phyloP scores from a whole-genome alignment of 92 coral and sea anemone species.

The Porites divaricata region DNA sequence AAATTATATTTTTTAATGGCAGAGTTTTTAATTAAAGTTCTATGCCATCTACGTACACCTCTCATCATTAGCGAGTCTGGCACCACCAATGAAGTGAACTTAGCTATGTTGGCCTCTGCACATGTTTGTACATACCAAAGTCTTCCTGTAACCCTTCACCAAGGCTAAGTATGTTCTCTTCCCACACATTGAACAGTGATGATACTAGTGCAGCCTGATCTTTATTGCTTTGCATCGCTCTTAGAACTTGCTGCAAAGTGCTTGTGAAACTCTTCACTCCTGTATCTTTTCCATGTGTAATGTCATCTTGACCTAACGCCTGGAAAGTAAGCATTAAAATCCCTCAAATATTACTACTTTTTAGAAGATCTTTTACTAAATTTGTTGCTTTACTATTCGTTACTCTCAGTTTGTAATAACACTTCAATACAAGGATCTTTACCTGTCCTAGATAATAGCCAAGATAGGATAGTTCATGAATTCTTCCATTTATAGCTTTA shows the following conservation, averaged over 20 bases:
- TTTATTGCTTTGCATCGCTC: slow-evolving; percentile 82
- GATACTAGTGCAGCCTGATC: slow-evolving; percentile 72
- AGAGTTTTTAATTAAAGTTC: too few relatives aligned
- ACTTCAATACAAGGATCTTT: not conserved
- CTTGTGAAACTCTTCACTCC: slow-evolving; percentile 78
- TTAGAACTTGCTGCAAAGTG: slow-evolving; percentile 70
- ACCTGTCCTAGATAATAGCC: slow-evolving; percentile 96
- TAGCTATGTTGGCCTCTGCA: too few relatives aligned
- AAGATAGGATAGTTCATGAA: slow-evolving; percentile 90
- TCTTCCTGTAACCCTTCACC: slow-evolving; percentile 85
- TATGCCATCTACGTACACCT: too few relatives aligned
- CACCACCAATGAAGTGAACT: too few relatives aligned
- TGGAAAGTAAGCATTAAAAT: not conserved
- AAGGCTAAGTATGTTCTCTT: slow-evolving; percentile 89
- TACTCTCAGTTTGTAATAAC: too few relatives aligned
- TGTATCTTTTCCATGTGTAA: slow-evolving; percentile 61
- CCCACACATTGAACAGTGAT: slow-evolving; percentile 96
- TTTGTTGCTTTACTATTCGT: not conserved
- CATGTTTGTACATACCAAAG: slow-evolving; percentile 52
- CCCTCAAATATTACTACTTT: not conserved
- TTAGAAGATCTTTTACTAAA: not conserved
- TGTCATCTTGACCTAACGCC: slow-evolving; percentile 87
- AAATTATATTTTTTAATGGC: too few relatives aligned
- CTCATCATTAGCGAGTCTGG: too few relatives aligned
- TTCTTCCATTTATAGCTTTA: slow-evolving; percentile 94